Base-by-base conservation (phyloP, 30 jellyfish, hydroid and myxozoan genomes). In the Rhopilema esculentum region DNA sequence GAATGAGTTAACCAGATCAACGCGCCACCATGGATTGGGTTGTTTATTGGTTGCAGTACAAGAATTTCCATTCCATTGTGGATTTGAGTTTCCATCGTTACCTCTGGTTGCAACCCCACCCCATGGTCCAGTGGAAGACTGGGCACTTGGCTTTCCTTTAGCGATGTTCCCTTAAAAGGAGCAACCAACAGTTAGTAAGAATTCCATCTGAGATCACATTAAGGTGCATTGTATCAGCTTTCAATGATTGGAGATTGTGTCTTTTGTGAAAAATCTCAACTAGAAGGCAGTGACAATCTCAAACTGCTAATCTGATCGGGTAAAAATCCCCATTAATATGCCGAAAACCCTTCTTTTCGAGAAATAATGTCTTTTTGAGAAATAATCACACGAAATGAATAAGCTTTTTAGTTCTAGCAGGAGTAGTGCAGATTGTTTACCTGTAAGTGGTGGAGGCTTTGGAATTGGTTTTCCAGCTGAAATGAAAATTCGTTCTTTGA, bases 11-110 rank as follows among this genome's bases (percentile, higher is more conserved):
- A 23, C 68, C 1, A 84, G 72, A 72, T 84, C 93, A 24, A 84
- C 93, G 20, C 87, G 79, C 93, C 93, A 84, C 93, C 93, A 84
- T 0, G 93, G 93, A 19, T 64, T 71, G 1, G 72, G 33, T 29
- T 84, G 81, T 1, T 49, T 22, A 29, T 72, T 84, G 27, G 93
- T 84, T 6, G 79, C 81, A 69, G 87, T 73, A 25, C 93, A 84
- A 0, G 93, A 84, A 8, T 30, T 52, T 1, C 81, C 87, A 61
- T 32, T 53, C 81, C 79, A 71, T 16, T 23, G 27, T 8, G 93
- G 71, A 50, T 73, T 84, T 7, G 81, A 51, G 49, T 84, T 84
- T 50, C 93, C 93, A 29, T 84, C 93, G 75, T 51, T 64, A 24
- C 81, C 93, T 15, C 93, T 21, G 0, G 66, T 9, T 4, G 93